These are phyloP conservation scores for Bergia sp. DNA, from an alignment of 92 coral and sea anemone genomes.

Conservation along the genomic window DNA sequence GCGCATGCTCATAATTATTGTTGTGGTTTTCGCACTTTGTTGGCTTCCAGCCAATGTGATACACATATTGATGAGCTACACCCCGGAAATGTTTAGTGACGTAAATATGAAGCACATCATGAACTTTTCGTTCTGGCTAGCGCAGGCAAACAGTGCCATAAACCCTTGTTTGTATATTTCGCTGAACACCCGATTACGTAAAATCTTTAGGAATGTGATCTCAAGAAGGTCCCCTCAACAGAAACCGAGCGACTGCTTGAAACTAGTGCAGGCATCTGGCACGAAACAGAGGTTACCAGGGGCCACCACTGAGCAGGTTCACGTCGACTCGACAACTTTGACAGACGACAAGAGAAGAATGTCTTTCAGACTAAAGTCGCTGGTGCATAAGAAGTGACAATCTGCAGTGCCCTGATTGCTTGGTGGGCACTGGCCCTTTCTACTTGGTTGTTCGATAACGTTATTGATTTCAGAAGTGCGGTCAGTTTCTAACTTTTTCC, in stretches of 20 bases:
- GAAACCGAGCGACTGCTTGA: constrained; percentile 5
- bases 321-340: background rate
- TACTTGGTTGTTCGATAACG: too few species aligned
- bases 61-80: constrained; percentile 13
- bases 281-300: background rate
- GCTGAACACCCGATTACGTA: constrained; percentile 23
- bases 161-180: constrained; percentile 38
- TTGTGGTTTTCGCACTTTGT: constrained; percentile 31
- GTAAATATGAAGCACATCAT: background rate
- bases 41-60: constrained; percentile 44
- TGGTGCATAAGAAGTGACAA: background rate
- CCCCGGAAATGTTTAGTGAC: background rate
- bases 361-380: background rate
- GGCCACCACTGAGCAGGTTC: background rate
- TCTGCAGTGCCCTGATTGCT: background rate
- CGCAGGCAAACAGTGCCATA: constrained; percentile 41
- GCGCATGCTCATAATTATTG: constrained; percentile 42
- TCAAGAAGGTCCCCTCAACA: background rate
- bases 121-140: background rate
- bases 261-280: background rate
- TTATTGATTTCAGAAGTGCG: too few species aligned
- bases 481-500: too few species aligned
- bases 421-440: too few species aligned
- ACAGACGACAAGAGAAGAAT: constrained; percentile 12
- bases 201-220: constrained; percentile 1